A percentile compares a stretch with the other conserved stretches of the same genome.
These are phyloP conservation scores for Acronicta psi DNA, from an alignment of 2,888 invertebrate species.

Conservation along the genomic window DNA sequence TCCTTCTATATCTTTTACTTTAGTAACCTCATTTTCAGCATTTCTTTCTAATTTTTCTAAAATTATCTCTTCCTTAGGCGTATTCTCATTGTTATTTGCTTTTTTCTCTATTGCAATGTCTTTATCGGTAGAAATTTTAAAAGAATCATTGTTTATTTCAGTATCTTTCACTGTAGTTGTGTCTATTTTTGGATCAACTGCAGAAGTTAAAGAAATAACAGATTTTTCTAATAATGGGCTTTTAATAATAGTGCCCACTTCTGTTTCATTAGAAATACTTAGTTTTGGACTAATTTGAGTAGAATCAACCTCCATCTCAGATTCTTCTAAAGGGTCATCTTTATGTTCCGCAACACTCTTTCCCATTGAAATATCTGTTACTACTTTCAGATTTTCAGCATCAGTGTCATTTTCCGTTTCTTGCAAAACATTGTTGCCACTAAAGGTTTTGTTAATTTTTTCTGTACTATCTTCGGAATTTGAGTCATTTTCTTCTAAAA, in stretches of 20 bases:
- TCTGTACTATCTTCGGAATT: neutral
- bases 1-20: neutral
- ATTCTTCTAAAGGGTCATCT: constrained; percentile 15
- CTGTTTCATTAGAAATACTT: neutral
- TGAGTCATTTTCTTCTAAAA: constrained; percentile 20
- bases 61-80: neutral
- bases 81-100: neutral
- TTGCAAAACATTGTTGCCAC: neutral
- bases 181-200: neutral
- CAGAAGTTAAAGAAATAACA: neutral
- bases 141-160: neutral
- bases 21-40: neutral
- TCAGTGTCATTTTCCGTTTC: neutral
- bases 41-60: neutral
- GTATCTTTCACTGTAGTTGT: neutral
- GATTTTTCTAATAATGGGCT: neutral
- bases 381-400: neutral
- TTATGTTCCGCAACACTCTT: neutral
- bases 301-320: neutral
- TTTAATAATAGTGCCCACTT: neutral
- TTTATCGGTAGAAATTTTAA: neutral
- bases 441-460: neutral
- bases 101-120: neutral
- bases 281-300: neutral
- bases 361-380: neutral